Base-by-base conservation (phyloP, 2,888 invertebrate species). In the Plagodis dolabraria region DNA sequence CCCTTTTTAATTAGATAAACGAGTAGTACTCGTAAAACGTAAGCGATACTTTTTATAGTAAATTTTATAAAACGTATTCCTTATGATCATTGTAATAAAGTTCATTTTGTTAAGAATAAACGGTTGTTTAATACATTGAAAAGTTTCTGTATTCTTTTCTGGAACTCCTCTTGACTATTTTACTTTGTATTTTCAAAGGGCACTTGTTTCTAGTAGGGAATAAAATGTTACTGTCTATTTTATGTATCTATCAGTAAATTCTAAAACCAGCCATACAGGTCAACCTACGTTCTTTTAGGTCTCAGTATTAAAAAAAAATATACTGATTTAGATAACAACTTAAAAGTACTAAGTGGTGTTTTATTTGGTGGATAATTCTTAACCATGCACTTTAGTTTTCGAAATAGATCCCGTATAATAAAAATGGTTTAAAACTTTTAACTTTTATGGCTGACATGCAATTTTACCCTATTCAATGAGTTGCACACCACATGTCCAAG, bases 1-100 rank as follows among this genome's bases (percentile, higher is more conserved):
- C 80, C 83, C 57, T 70, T 53, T 69, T 72, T 76, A 77, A 76
- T 79, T 79, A 79, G 71, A 74, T 75, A 74, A 75, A 74, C 64
- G 68, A 68, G 72, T 74, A 71, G 68, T 58, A 57, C 60, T 75
- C 67, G 68, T 73, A 74, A 69, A 73, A 64, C 65, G 68, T 68
- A 65, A 53, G 33, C 40, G 47, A 63, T 44, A 49, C 55, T 67
- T 57, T 53, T 57, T 57, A 38, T 57, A 46, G 45, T 46, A 40
- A 51, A 12, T 8, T 22, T 34, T 45, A 44, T 11, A 33, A 48
- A 44, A 53, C 8, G 10, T 5, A 9, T 0, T n/a, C 33, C 40
- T 51, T 55, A 49, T 49, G 40, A 5, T 35, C 34, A 53, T 36
- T 12, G 10, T 4, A 12, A n/a, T 51, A 60, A 52, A 48, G 60